A percentile compares a stretch with the other conserved stretches of the same genome.
phyloP scores from a whole-genome alignment of 2,888 invertebrate species.

The Acrobasis repandana region DNA sequence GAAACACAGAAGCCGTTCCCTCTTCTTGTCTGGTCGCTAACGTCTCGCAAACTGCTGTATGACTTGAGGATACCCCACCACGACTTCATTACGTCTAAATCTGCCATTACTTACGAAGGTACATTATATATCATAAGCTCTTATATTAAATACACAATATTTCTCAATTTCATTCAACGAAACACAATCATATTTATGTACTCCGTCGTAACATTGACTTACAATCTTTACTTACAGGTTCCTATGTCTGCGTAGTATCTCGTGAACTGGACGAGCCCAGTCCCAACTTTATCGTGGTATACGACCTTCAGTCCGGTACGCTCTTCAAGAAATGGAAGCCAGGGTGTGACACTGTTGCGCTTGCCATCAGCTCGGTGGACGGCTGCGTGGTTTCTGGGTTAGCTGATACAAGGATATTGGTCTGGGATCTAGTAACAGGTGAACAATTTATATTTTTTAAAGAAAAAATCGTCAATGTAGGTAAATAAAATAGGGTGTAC shows the following conservation, averaged over 20 bases:
- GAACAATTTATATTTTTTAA: neutral
- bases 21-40: constrained; percentile 93
- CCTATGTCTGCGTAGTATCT: constrained; percentile 87
- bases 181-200: no score
- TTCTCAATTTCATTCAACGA: no score
- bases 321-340: constrained; percentile 97
- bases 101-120: constrained; percentile 94
- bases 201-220: neutral
- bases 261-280: constrained; percentile 85
- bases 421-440: constrained; percentile 94
- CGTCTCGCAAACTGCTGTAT: constrained; percentile 91
- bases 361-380: constrained; percentile 92
- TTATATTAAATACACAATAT: neutral
- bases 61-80: constrained; percentile 95
- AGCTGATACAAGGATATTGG: constrained; percentile 90
- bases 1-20: constrained; percentile 97
- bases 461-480: neutral
- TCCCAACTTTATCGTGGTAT: constrained; percentile 95
- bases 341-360: constrained; percentile 90
- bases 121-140: neutral
- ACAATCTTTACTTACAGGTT: constrained; percentile 66
- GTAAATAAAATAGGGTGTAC: no score
- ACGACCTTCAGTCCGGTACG: constrained; percentile 94
- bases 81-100: constrained; percentile 92
- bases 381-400: constrained; percentile 93